Percentiles rank a stretch among this genome's conserved stretches.
Evolutionary conservation across 2,113 vertebrate species (phyloP).

Genomic region (Microtus pennsylvanicus): DNA sequence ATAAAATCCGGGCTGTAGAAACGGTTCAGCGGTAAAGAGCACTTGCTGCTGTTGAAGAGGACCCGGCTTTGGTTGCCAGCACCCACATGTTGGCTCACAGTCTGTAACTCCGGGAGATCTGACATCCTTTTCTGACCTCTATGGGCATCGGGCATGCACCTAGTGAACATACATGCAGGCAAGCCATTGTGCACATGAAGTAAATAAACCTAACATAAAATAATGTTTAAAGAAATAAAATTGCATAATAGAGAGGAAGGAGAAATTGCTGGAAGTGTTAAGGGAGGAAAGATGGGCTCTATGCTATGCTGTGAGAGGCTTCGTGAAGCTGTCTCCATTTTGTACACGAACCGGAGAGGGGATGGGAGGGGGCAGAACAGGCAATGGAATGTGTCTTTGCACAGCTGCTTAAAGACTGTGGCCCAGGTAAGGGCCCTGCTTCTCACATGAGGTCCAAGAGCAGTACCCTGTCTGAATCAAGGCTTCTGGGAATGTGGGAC

Average conservation of each 20-base stretch:
- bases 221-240: not conserved
- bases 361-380: rapidly evolving
- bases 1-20: no score
- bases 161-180: not conserved
- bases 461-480: rapidly evolving
- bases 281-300: not conserved
- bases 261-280: not conserved
- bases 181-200: not conserved
- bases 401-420: not conserved
- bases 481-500: not conserved
- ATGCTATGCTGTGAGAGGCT: not conserved
- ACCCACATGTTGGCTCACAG: not conserved
- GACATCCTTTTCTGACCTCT: not conserved
- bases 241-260: not conserved
- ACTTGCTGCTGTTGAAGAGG: not conserved
- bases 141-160: not conserved
- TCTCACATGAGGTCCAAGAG: not conserved
- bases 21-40: no score
- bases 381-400: not conserved
- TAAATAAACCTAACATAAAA: not conserved
- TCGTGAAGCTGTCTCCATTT: not conserved
- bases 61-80: not conserved
- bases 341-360: not conserved
- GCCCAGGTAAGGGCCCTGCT: rapidly evolving
- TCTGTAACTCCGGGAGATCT: not conserved